A percentile compares a stretch with the other conserved stretches of the same genome.
Evolutionary conservation across 2,888 invertebrate species (phyloP).

Genomic region (Gortyna flavago): DNA sequence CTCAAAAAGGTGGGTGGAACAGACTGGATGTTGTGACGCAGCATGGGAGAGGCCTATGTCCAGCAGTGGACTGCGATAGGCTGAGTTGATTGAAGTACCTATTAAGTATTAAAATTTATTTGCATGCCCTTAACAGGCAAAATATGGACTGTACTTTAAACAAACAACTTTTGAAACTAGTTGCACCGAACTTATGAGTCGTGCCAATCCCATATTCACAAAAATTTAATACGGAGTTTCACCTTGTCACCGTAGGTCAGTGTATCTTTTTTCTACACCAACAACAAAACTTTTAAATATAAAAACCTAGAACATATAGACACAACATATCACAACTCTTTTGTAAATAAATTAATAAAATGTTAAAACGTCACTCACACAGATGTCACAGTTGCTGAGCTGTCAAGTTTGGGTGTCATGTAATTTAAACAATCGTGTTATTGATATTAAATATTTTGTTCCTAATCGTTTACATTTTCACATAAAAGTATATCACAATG

Average conservation of each 20-base stretch:
- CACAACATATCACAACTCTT: background rate
- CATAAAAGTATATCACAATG: constrained; percentile 75
- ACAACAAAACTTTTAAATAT: background rate
- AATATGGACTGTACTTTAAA: background rate
- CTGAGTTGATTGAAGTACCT: background rate
- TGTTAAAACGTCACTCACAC: constrained; percentile 26
- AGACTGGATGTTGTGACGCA: background rate
- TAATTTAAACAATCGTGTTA: constrained; percentile 62
- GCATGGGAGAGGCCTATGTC: background rate
- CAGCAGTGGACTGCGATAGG: background rate
- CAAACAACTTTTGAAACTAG: background rate
- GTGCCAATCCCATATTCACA: background rate
- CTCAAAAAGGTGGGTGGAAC: background rate
- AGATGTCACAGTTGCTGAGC: constrained; percentile 29
- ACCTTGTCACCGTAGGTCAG: background rate
- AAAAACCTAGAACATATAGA: too few relatives aligned
- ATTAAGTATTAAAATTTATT: background rate
- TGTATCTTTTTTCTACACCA: background rate
- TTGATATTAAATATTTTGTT: constrained; percentile 64
- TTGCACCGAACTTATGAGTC: background rate
- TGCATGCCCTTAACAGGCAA: background rate
- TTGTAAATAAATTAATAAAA: background rate
- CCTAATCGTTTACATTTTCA: constrained; percentile 63
- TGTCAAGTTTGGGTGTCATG: constrained; percentile 73
- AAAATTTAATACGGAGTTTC: background rate